Evolutionary conservation across 2,888 invertebrate genomes (phyloP).

Genomic region (Amphimallon solstitiale): DNA sequence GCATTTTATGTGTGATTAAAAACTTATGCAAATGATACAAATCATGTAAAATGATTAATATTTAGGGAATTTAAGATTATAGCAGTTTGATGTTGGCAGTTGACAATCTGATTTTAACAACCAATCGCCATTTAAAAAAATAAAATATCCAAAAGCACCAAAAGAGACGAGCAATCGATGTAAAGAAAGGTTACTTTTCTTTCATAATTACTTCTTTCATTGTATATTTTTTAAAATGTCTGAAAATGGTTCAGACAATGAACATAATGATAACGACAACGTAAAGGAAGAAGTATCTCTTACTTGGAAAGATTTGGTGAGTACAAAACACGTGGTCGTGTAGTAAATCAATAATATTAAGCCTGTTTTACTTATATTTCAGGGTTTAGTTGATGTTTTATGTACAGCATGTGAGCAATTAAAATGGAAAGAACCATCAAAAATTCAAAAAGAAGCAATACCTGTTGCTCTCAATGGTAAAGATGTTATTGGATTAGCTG

Average conservation of each 20-base stretch:
- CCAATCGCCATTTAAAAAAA: no score
- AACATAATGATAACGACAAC: neutral
- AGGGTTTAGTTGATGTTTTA: slow-evolving; percentile 91
- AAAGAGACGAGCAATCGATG: no score
- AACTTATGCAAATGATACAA: no score
- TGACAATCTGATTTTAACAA: no score
- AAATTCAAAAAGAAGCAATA: slow-evolving; percentile 94
- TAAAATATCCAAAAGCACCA: no score
- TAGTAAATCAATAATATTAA: neutral
- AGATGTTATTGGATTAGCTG: slow-evolving; percentile 73
- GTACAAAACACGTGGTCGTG: slow-evolving; percentile 43
- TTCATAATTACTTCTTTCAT: no score
- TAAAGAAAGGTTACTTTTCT: no score
- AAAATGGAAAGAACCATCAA: slow-evolving; percentile 94
- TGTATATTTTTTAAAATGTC: no score
- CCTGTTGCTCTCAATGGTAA: slow-evolving; percentile 90
- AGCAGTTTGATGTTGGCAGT: no score
- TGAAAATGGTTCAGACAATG: neutral
- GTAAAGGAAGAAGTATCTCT: slow-evolving; percentile 15
- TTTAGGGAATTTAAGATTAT: no score
- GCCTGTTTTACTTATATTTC: slow-evolving; percentile 17
- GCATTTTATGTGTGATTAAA: no score
- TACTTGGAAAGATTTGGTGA: slow-evolving; percentile 71
- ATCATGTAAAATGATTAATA: no score
- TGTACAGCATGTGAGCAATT: slow-evolving; percentile 91